Percentiles rank a stretch among this genome's conserved stretches.
Conservation (phyloP, 1,140 invertebrate genomes). For the Sesamia nonagrioides region DNA sequence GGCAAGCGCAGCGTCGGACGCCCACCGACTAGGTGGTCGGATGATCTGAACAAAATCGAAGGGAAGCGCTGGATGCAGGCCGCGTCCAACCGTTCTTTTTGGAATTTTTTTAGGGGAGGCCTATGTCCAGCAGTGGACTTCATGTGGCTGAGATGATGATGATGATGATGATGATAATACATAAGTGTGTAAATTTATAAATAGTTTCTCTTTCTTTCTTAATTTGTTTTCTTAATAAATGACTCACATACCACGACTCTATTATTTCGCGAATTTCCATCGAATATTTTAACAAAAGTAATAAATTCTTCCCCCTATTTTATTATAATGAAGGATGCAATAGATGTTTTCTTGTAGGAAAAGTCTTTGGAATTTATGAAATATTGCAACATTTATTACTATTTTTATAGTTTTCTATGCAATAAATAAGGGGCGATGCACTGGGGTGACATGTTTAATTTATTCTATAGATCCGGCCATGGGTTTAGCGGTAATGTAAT, state of each 20-base stretch:
- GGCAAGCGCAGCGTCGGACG: too few species aligned
- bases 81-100: too few species aligned
- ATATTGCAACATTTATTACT: constrained; percentile 47
- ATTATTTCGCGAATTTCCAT: constrained; percentile 35
- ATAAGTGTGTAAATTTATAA: too few species aligned
- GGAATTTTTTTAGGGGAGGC: too few species aligned
- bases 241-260: constrained; percentile 24
- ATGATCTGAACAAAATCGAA: too few species aligned
- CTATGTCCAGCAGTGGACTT: too few species aligned
- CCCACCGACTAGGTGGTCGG: too few species aligned
- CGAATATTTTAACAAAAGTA: constrained; percentile 39
- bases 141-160: too few species aligned
- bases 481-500: background rate
- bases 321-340: constrained; percentile 49
- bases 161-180: too few species aligned
- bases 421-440: constrained; percentile 39
- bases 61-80: too few species aligned
- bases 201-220: background rate
- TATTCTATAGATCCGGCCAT: constrained; percentile 16
- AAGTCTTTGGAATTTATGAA: constrained; percentile 39
- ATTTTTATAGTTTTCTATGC: constrained; percentile 37
- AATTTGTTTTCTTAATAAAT: constrained; percentile 13
- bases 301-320: constrained; percentile 35
- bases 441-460: constrained; percentile 22
- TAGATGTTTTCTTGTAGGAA: constrained; percentile 27